These are phyloP conservation scores for Lomographa bimaculata DNA, from an alignment of 2,888 invertebrate species.

Conservation along the genomic window DNA sequence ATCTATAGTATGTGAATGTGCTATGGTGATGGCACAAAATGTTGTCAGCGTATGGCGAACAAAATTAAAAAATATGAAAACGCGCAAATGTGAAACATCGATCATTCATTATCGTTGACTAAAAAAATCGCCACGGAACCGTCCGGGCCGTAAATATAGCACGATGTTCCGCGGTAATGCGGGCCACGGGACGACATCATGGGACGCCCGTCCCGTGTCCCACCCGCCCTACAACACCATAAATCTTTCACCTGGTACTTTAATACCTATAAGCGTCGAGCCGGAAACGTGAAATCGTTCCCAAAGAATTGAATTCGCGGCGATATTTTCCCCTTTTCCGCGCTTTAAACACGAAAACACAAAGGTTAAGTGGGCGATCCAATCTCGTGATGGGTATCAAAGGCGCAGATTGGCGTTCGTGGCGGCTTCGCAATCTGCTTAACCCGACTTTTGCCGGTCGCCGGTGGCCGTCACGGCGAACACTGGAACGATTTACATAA, in stretches of 20 bases:
- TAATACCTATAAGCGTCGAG: conserved; percentile 30
- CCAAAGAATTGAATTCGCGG: conserved; percentile 27
- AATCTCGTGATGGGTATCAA: conserved; percentile 2
- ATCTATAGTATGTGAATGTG: no score
- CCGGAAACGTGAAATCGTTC: conserved; percentile 26
- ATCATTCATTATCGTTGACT: conserved; percentile 23
- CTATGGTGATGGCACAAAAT: no score
- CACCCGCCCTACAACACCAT: conserved; percentile 22
- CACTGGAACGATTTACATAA: no score
- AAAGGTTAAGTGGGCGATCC: conserved; percentile 23
- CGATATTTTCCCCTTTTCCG: conserved; percentile 17
- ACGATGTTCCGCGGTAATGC: no score
- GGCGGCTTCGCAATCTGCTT: conserved; percentile 1
- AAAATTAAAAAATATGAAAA: conserved; percentile 1
- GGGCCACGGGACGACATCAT: no score
- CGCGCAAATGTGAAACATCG: conserved; percentile 1
- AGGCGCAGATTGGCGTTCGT: neutral
- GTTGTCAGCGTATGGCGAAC: no score
- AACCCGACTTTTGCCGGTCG: neutral
- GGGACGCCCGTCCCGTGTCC: conserved; percentile 1
- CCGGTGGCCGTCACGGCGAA: no score
- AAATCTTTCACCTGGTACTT: conserved; percentile 30
- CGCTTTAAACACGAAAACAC: conserved; percentile 17
- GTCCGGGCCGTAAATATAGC: conserved; percentile 38
- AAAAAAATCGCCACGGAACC: conserved; percentile 31